Evolutionary conservation across 2,797 vertebrate genomes (phyloP).

Genomic region (Aselliscus stoliczkanus): DNA sequence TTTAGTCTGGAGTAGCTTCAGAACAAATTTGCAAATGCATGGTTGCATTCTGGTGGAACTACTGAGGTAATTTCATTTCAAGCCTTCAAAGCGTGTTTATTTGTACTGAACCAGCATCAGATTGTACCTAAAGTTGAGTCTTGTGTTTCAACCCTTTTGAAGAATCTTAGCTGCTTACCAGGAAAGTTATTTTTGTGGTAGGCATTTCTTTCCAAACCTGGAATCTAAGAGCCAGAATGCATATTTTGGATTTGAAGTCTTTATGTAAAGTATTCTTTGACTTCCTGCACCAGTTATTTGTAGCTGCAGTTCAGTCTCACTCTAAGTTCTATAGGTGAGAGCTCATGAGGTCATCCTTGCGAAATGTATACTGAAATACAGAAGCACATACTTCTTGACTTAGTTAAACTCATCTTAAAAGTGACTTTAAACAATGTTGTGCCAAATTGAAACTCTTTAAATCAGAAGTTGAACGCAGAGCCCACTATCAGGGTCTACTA

Average conservation of each 20-base stretch:
- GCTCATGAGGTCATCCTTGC: background rate
- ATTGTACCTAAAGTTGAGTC: background rate
- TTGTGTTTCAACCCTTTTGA: constrained; percentile 39
- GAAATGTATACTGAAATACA: background rate
- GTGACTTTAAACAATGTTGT: constrained; percentile 16
- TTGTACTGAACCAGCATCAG: background rate
- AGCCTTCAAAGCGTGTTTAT: background rate
- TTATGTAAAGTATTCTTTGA: background rate
- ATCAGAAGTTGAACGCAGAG: background rate
- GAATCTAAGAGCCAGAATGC: constrained; percentile 7
- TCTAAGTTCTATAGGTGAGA: constrained; percentile 1
- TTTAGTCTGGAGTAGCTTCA: constrained; percentile 11
- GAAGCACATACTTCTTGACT: background rate
- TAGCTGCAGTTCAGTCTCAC: background rate
- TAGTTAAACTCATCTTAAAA: background rate
- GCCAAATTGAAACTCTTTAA: constrained; percentile 2
- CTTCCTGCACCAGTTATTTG: background rate
- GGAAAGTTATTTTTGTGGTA: background rate
- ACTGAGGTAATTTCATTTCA: background rate
- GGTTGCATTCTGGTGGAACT: background rate
- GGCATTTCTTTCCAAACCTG: background rate
- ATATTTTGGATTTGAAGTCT: background rate
- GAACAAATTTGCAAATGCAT: background rate
- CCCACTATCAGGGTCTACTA: background rate
- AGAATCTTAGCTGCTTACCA: constrained; percentile 15